A percentile compares a stretch with the other conserved stretches of the same genome.
phyloP scores from a whole-genome alignment of 2,113 vertebrate genomes.

The Corythaeola cristata region DNA sequence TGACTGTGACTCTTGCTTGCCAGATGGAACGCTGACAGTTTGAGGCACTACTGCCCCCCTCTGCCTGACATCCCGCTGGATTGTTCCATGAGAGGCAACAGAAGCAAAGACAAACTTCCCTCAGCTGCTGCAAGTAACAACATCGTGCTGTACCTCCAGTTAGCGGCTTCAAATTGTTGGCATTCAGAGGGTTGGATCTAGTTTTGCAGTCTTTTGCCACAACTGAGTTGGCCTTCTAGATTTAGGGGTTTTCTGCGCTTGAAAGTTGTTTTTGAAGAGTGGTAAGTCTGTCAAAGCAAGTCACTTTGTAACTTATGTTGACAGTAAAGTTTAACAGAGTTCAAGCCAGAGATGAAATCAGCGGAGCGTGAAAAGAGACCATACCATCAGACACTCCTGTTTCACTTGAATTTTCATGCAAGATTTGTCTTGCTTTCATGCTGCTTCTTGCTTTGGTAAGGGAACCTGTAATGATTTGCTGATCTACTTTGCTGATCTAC shows the following conservation, averaged over 20 bases:
- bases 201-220: not conserved
- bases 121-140: not conserved
- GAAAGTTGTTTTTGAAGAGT: not conserved
- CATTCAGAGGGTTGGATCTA: not conserved
- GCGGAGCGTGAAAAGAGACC: not conserved
- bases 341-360: not conserved
- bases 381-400: not conserved
- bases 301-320: not conserved
- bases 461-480: not conserved
- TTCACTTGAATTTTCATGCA: not conserved
- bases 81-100: not conserved
- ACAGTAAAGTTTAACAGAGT: constrained; percentile 25
- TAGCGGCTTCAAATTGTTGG: not conserved
- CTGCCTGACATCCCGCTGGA: not conserved
- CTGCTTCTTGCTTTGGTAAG: not conserved
- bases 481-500: not conserved
- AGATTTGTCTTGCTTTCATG: not conserved
- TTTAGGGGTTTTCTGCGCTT: not conserved
- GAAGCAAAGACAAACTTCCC: not conserved
- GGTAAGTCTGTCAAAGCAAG: not conserved
- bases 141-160: not conserved
- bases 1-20: not conserved
- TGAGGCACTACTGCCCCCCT: constrained; percentile 15
- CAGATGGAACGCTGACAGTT: not conserved
- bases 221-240: not conserved